phyloP scores from a whole-genome alignment of 1,140 invertebrate genomes.

The Zelostemma sp. region DNA sequence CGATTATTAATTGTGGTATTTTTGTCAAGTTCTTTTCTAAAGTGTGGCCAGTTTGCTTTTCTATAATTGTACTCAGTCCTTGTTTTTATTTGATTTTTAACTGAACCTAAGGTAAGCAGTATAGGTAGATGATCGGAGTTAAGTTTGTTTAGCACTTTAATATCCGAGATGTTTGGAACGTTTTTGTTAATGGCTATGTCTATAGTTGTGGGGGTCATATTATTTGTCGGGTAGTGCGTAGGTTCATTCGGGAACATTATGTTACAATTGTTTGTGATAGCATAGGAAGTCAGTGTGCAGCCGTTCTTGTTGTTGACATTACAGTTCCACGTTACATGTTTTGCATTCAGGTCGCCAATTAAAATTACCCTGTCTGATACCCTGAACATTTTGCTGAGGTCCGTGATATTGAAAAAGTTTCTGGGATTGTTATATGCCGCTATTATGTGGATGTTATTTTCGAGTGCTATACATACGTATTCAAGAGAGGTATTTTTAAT shows the following conservation, averaged over 20 bases:
- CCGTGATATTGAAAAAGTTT: constrained; percentile 22
- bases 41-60: constrained; percentile 14
- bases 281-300: constrained; percentile 26
- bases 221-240: constrained; percentile 43
- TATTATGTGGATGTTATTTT: constrained; percentile 32
- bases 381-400: constrained; percentile 29
- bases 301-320: constrained; percentile 44
- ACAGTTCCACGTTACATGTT: constrained; percentile 40
- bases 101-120: constrained; percentile 11
- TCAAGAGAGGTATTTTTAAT: constrained; percentile 7
- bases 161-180: constrained; percentile 15
- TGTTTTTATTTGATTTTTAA: constrained; percentile 5
- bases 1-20: constrained; percentile 5
- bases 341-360: constrained; percentile 50
- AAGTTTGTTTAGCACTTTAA: constrained; percentile 26
- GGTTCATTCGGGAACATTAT: constrained; percentile 35
- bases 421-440: constrained; percentile 44
- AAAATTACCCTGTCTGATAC: constrained; percentile 42
- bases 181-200: constrained; percentile 49
- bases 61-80: background rate
- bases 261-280: constrained; percentile 31
- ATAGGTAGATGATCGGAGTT: constrained; percentile 47
- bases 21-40: constrained; percentile 9
- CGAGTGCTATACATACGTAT: constrained; percentile 31
- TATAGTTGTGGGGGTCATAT: constrained; percentile 39